Percentiles rank a stretch among this genome's conserved stretches.
phyloP scores from a whole-genome alignment of 2,888 invertebrate species.

The Eristalinus aeneus region DNA sequence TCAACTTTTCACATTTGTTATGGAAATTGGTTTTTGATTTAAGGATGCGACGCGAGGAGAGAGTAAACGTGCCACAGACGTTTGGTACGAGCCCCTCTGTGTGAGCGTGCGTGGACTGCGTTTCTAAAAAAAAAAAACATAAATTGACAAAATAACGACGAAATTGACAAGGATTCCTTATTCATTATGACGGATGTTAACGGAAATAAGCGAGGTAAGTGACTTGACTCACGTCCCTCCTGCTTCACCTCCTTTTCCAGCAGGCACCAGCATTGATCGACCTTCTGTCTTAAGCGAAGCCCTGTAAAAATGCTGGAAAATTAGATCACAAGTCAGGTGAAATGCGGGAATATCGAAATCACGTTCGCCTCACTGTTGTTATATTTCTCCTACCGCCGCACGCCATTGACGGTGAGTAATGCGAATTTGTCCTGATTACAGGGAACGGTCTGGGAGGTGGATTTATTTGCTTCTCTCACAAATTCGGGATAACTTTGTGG shows the following conservation, averaged over 20 bases:
- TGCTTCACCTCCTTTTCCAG: not conserved
- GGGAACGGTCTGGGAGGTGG: not conserved
- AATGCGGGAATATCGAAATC: constrained; percentile 23
- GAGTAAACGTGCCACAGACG: constrained; percentile 11
- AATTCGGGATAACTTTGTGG: not conserved
- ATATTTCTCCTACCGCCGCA: too few species aligned
- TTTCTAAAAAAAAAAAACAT: not conserved
- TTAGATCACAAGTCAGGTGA: constrained; percentile 42
- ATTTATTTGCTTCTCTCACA: not conserved
- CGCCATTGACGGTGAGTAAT: constrained; percentile 10
- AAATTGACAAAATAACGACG: not conserved
- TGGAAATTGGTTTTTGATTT: constrained; percentile 56
- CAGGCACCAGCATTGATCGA: not conserved
- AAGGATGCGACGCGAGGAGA: constrained; percentile 6
- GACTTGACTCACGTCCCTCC: not conserved
- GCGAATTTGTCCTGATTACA: constrained; percentile 37
- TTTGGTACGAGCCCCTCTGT: not conserved
- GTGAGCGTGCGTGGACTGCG: not conserved
- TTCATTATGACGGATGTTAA: constrained; percentile 11
- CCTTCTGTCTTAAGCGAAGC: not conserved
- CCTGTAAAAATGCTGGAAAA: constrained; percentile 1
- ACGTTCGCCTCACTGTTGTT: too few species aligned
- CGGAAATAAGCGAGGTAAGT: not conserved
- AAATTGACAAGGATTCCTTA: constrained; percentile 21
- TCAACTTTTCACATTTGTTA: constrained; percentile 48